Percentiles rank a stretch among this genome's conserved stretches.
These are phyloP conservation scores for Pollenia angustigena DNA, from an alignment of 2,888 invertebrate genomes.

Conservation along the genomic window DNA sequence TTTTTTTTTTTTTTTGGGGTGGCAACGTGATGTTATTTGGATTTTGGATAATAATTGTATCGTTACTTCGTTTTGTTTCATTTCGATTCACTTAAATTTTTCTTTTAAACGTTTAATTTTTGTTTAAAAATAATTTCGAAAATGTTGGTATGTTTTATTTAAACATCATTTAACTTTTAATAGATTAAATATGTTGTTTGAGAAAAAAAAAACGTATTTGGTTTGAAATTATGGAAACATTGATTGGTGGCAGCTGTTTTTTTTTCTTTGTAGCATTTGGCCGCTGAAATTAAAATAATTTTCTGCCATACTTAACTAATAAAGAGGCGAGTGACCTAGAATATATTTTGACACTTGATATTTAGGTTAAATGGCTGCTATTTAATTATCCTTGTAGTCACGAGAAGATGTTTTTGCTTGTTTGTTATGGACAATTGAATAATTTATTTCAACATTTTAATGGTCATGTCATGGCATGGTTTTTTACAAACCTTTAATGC, in stretches of 20 bases:
- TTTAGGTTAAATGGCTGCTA: no score
- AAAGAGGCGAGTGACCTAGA: no score
- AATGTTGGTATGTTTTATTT: background rate
- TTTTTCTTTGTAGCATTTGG: no score
- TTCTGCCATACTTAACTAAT: no score
- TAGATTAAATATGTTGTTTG: constrained; percentile 1
- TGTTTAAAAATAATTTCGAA: constrained; percentile 24
- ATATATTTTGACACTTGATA: no score
- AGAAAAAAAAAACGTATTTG: background rate
- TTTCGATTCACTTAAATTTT: constrained; percentile 15
- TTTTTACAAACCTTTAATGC: no score
- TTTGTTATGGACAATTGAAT: no score
- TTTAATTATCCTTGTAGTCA: no score
- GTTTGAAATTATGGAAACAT: background rate
- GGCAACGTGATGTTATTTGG: constrained; percentile 42
- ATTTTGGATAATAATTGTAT: constrained; percentile 36
- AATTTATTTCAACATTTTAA: no score
- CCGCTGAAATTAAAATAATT: no score
- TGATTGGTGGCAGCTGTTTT: background rate
- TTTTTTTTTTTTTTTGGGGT: background rate
- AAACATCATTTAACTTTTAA: constrained; percentile 21
- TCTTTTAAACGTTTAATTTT: constrained; percentile 24
- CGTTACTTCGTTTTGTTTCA: constrained; percentile 19
- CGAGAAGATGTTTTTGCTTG: no score
- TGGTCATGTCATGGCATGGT: no score